These are phyloP conservation scores for Numida meleagris DNA, from an alignment of 2,113 vertebrate species.

Conservation along the genomic window DNA sequence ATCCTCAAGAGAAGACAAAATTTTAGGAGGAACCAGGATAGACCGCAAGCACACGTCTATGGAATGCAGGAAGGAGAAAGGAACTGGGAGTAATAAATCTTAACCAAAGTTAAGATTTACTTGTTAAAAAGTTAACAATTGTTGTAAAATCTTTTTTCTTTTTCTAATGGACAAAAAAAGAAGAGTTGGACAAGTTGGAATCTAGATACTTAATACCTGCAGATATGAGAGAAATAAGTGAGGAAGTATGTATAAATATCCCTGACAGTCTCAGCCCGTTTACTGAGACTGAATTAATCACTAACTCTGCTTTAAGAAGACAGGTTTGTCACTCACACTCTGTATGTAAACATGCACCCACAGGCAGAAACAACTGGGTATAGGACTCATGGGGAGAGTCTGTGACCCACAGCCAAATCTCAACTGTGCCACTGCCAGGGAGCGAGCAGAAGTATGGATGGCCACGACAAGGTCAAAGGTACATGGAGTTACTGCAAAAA, in stretches of 20 bases:
- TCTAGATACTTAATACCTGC: not conserved
- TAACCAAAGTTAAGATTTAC: not conserved
- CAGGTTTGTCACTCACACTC: not conserved
- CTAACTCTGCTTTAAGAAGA: not conserved
- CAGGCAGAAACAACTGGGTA: not conserved
- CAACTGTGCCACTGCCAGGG: not conserved
- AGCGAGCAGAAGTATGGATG: not conserved
- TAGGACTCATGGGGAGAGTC: not conserved
- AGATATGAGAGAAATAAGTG: not conserved
- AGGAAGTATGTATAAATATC: not conserved
- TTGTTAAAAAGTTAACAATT: too few relatives aligned
- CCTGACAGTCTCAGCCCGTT: not conserved
- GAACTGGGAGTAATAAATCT: not conserved
- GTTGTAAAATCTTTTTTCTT: not conserved
- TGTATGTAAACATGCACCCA: fast-evolving
- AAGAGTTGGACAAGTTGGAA: not conserved
- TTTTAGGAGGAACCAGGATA: not conserved
- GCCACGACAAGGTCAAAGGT: not conserved
- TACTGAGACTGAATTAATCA: not conserved
- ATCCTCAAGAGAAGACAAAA: not conserved
- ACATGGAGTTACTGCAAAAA: not conserved
- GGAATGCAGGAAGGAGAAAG: not conserved
- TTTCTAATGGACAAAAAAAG: too few relatives aligned
- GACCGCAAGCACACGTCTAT: not conserved
- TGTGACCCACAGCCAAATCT: not conserved